Base-by-base conservation (phyloP, 2,888 invertebrate genomes). In the Troides aeacus region DNA sequence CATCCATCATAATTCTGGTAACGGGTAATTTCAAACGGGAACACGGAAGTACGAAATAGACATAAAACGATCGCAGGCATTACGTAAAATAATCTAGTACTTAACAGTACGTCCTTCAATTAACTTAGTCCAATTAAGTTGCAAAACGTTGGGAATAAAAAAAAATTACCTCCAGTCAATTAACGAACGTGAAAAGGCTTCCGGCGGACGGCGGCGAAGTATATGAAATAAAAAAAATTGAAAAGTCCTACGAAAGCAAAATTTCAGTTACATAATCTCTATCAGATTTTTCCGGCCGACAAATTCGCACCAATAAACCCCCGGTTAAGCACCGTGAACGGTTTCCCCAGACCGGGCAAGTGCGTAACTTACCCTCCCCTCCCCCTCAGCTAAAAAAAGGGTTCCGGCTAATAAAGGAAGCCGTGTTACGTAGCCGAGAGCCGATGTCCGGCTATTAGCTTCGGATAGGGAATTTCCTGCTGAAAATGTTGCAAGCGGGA, bases 331-430 rank as follows among this genome's bases (percentile, higher is more conserved):
- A 39, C 42, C 65, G 24, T 59, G 58, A 65, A 59, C 58, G 58
- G 3, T 10, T 65, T 64, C 24, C 65, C 23, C 58, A 59, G 42
- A 24, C 46, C 65, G 15, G 24, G 36, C 60, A 18, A 10, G 46
- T 46, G 46, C 50, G 64, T 64, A 57, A 56, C 57, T 23, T 57
- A 46, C 30, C 58, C 21, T 21, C 21, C 21, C 0, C 21, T 21
- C 21, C 21, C 21, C 50, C 50, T 10, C 21, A 21, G n/a, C 15
- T 10, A 21, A n/a, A 58, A 63, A 63, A 68, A 68, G 42, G 63
- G 62, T 59, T 63, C 30, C 58, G 17, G 56, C 30, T 68, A 59
- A 68, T 63, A 63, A 68, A 68, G 63, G 63, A 21, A 62, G 62
- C 62, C 62, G 21, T 36, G 36, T 36, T 63, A 50, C 62, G 57